Evolutionary conservation across 2,888 invertebrate genomes (phyloP).

Genomic region (Aethes cnicana): DNA sequence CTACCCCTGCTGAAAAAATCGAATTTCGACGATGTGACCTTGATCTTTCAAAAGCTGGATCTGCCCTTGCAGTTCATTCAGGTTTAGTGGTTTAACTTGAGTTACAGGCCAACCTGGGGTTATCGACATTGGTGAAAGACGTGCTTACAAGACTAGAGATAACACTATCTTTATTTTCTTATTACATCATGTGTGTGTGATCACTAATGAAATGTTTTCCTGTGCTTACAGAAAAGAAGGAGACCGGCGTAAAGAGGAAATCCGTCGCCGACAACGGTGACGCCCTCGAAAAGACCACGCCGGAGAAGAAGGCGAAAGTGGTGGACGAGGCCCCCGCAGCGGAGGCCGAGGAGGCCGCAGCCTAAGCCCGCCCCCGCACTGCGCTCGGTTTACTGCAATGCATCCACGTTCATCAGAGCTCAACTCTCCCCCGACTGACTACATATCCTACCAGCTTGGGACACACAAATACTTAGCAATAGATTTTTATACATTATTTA

Average conservation of each 20-base stretch:
- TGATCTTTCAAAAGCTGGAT: too few relatives aligned
- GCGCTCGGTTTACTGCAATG: constrained; percentile 79
- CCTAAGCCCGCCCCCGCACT: constrained; percentile 64
- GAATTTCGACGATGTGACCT: too few relatives aligned
- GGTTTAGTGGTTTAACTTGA: too few relatives aligned
- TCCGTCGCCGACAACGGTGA: constrained; percentile 82
- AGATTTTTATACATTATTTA: constrained; percentile 50
- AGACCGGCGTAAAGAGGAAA: constrained; percentile 86
- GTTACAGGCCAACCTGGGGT: too few relatives aligned
- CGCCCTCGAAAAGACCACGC: constrained; percentile 83
- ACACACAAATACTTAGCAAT: constrained; percentile 43
- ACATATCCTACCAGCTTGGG: constrained; percentile 60
- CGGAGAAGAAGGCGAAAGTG: constrained; percentile 88
- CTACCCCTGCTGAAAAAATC: too few relatives aligned
- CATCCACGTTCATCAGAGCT: constrained; percentile 72
- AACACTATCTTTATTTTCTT: too few relatives aligned
- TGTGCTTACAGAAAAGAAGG: constrained; percentile 69
- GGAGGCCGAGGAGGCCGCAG: constrained; percentile 83
- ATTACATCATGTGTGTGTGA: too few relatives aligned
- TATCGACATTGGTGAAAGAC: too few relatives aligned
- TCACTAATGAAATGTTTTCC: too few relatives aligned
- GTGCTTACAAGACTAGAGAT: too few relatives aligned
- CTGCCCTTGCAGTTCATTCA: too few relatives aligned
- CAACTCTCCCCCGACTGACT: constrained; percentile 56
- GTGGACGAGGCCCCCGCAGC: constrained; percentile 81